Conservation (phyloP, 2,113 vertebrate genomes). For the Callionymus lyra region DNA sequence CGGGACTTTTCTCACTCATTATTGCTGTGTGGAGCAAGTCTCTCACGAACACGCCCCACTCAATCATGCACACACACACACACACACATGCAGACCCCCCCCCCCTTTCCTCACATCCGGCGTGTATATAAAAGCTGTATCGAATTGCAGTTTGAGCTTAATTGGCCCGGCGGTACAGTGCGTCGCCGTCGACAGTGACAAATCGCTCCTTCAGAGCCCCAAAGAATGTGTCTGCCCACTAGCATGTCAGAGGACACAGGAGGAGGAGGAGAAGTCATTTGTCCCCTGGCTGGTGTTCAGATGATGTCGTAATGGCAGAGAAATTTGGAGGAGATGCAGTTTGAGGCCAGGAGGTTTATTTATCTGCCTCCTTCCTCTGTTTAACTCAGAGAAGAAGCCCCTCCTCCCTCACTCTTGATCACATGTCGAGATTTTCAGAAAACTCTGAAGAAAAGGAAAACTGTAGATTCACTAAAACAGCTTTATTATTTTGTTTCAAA, state of each 20-base stretch:
- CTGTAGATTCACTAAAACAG: too few relatives aligned
- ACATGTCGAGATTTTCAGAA: too few relatives aligned
- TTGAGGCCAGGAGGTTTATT: slow-evolving; percentile 41
- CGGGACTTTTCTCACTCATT: slow-evolving; percentile 36
- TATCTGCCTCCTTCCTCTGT: slow-evolving; percentile 49
- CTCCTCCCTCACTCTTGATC: slow-evolving; percentile 2
- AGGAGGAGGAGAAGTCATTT: slow-evolving; percentile 59
- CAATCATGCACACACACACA: slow-evolving; percentile 40
- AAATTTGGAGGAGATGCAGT: slow-evolving; percentile 40
- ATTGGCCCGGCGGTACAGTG: slow-evolving; percentile 66
- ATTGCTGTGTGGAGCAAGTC: slow-evolving; percentile 20
- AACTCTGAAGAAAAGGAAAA: too few relatives aligned
- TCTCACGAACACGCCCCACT: slow-evolving; percentile 29
- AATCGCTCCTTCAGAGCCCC: slow-evolving; percentile 60
- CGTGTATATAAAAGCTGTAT: slow-evolving; percentile 67
- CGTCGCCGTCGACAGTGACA: slow-evolving; percentile 63
- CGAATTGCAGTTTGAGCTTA: slow-evolving; percentile 66
- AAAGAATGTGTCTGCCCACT: slow-evolving; percentile 52
- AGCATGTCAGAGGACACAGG: slow-evolving; percentile 49
- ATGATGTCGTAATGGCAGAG: slow-evolving; percentile 53
- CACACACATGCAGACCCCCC: slow-evolving; percentile 28
- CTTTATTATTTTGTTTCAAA: too few relatives aligned
- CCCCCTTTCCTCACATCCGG: slow-evolving; percentile 41
- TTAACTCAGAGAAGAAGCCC: slow-evolving; percentile 39
- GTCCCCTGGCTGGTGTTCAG: slow-evolving; percentile 53